Evolutionary conservation across 2,888 invertebrate species (phyloP).

Genomic region (Drosophila tanythrix): DNA sequence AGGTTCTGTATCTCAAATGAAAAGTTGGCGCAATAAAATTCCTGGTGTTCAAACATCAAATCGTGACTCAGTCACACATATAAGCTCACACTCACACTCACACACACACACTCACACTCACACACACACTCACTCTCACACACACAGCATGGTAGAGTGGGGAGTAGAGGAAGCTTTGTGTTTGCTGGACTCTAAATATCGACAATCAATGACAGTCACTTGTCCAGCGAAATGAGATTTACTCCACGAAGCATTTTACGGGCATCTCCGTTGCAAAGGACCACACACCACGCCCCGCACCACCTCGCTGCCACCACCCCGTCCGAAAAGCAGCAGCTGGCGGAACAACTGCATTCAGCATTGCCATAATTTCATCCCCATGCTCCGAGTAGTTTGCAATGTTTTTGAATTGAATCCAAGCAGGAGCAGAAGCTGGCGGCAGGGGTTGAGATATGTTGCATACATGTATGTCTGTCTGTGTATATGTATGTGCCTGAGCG

Average conservation of each 20-base stretch:
- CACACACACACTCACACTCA: not conserved
- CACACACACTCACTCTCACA: not conserved
- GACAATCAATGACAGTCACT: slow-evolving; percentile 81
- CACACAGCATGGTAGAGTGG: not conserved
- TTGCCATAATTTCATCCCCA: slow-evolving; percentile 70
- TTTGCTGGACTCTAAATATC: slow-evolving; percentile 65
- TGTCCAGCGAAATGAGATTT: slow-evolving; percentile 80
- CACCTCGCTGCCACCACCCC: not conserved
- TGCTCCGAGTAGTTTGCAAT: slow-evolving; percentile 56
- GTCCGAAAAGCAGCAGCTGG: slow-evolving; percentile 36
- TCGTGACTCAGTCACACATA: not conserved
- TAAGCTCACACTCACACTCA: not conserved
- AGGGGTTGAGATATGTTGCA: not conserved
- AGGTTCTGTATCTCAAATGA: not conserved
- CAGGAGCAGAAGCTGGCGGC: not conserved
- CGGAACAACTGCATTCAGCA: slow-evolving; percentile 55
- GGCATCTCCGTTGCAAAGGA: slow-evolving; percentile 8
- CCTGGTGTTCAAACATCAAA: not conserved
- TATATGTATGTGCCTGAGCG: not conserved
- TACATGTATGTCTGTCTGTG: no score
- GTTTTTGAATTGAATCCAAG: slow-evolving; percentile 63
- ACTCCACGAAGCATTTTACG: slow-evolving; percentile 72
- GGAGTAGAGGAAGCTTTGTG: slow-evolving; percentile 7
- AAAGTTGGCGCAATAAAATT: not conserved
- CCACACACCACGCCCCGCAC: not conserved